phyloP scores from a whole-genome alignment of 2,888 invertebrate genomes.

The Epinotia nisella region DNA sequence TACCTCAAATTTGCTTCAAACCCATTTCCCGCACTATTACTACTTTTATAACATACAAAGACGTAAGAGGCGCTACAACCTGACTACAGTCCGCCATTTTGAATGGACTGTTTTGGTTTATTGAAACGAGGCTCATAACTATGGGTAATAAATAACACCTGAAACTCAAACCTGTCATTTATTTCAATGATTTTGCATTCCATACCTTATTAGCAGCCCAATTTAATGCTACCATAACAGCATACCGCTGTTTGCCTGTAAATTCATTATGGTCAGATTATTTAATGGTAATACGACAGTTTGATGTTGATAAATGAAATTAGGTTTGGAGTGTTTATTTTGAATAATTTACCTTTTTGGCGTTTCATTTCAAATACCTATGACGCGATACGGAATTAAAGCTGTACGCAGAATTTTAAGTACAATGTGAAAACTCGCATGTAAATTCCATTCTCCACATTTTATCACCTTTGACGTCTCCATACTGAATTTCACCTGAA shows the following conservation, averaged over 20 bases:
- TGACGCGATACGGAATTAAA: no score
- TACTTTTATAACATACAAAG: not conserved
- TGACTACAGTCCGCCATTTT: not conserved
- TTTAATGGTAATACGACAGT: conserved; percentile 14
- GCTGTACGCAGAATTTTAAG: no score
- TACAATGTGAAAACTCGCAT: no score
- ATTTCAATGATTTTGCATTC: conserved; percentile 68
- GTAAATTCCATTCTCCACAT: no score
- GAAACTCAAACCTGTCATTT: conserved; percentile 63
- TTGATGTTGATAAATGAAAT: conserved; percentile 10
- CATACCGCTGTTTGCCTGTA: conserved; percentile 3
- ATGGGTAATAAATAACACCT: conserved; percentile 55
- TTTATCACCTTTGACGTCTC: no score
- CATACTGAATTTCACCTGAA: no score
- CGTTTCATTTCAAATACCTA: not conserved
- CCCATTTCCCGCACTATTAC: conserved; percentile 30
- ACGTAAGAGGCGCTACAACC: not conserved
- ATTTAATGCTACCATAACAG: conserved; percentile 27
- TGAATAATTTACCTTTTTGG: not conserved
- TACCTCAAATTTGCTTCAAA: conserved; percentile 18
- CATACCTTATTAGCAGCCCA: conserved; percentile 51
- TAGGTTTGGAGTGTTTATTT: not conserved
- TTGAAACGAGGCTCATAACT: conserved; percentile 43
- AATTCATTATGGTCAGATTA: conserved; percentile 9
- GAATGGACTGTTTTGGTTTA: conserved; percentile 41